Conservation (phyloP, 2,113 vertebrate species). For the Lethenteron camtschaticum region DNA sequence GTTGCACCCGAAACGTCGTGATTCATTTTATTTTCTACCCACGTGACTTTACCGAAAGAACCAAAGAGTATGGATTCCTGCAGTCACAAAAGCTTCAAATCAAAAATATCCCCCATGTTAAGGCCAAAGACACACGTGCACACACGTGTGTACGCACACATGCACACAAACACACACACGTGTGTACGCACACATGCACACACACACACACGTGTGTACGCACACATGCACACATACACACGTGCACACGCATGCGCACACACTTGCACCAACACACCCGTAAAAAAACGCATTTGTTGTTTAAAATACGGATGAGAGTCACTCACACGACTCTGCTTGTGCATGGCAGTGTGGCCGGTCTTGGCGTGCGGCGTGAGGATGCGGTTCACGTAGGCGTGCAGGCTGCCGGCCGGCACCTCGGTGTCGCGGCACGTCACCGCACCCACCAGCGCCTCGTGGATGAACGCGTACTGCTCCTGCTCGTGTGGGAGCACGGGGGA, state of each 20-base stretch:
- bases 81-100: neutral
- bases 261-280: too few species aligned
- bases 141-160: neutral
- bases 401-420: neutral
- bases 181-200: neutral
- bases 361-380: slow-evolving; percentile 1
- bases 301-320: too few species aligned
- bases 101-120: neutral
- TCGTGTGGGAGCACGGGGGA: neutral
- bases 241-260: too few species aligned
- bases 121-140: neutral
- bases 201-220: neutral
- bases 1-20: too few species aligned
- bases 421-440: slow-evolving; percentile 4
- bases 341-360: neutral
- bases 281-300: too few species aligned
- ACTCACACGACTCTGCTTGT: neutral
- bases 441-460: neutral
- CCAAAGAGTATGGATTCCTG: neutral
- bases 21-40: too few species aligned
- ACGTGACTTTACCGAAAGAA: too few species aligned
- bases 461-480: slow-evolving; percentile 2
- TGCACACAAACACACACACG: neutral
- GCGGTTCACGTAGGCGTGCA: slow-evolving; percentile 6
- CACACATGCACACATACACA: neutral